Percentiles rank a stretch among this genome's conserved stretches.
These are phyloP conservation scores for Umimayanthus kanabou DNA, from an alignment of 92 coral and sea anemone genomes.

Conservation along the genomic window DNA sequence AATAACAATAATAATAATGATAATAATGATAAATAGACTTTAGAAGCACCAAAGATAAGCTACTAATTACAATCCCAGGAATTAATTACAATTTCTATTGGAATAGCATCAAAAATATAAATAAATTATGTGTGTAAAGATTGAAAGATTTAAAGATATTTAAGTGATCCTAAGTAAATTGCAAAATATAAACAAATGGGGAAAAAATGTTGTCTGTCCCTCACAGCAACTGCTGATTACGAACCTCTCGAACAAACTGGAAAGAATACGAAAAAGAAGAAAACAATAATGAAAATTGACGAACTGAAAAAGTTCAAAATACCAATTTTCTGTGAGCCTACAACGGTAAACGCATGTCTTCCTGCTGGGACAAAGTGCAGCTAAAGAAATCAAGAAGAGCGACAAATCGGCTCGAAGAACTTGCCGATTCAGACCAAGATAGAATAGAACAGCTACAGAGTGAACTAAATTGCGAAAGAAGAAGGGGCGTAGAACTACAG, in stretches of 20 bases:
- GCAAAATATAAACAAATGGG: too few species aligned
- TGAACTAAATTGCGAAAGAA: background rate
- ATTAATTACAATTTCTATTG: too few species aligned
- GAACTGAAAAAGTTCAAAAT: background rate
- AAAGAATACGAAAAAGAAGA: background rate
- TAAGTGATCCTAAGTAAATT: too few species aligned
- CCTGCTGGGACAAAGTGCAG: background rate
- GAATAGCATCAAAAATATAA: too few species aligned
- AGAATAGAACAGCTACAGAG: background rate
- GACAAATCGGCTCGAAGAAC: conserved; percentile 3
- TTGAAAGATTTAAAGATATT: too few species aligned
- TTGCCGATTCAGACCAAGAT: background rate
- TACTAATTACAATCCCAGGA: too few species aligned
- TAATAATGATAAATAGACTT: too few species aligned
- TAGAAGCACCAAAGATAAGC: too few species aligned
- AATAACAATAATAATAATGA: too few species aligned
- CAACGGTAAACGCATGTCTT: background rate
- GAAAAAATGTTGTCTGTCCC: too few species aligned
- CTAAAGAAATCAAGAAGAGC: background rate
- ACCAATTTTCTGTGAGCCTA: background rate
- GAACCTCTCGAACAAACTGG: background rate
- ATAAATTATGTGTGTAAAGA: too few species aligned
- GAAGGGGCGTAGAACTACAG: background rate
- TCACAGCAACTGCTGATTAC: too few species aligned
- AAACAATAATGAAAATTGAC: background rate